Conservation (phyloP, 1,140 invertebrate genomes). For the Drosophila bifasciata region DNA sequence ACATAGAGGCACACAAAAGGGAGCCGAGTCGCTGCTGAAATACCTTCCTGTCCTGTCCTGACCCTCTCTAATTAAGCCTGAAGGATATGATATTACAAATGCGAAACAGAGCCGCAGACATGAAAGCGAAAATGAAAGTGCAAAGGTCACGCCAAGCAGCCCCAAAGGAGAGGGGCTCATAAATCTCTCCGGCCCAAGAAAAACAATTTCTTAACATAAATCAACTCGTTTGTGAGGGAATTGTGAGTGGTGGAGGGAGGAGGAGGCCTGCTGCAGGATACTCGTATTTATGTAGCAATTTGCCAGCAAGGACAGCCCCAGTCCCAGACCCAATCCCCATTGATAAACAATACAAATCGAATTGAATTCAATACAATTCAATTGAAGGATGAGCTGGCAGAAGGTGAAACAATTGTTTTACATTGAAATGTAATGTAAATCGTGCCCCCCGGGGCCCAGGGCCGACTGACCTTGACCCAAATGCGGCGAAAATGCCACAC, state of each 20-base stretch:
- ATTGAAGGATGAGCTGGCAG: constrained; percentile 3
- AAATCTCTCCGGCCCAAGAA: constrained; percentile 30
- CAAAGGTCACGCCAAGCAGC: constrained; percentile 40
- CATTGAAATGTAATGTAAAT: constrained; percentile 55
- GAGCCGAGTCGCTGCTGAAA: constrained; percentile 26
- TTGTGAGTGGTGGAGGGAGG: constrained; percentile 1
- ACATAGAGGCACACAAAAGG: constrained; percentile 10
- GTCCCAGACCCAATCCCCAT: no score
- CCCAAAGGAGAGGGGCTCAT: constrained; percentile 12
- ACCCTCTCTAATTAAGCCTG: constrained; percentile 45
- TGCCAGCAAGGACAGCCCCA: constrained; percentile 39
- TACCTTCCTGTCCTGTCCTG: constrained; percentile 32
- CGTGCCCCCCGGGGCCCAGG: constrained; percentile 1
- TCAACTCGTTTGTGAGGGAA: constrained; percentile 32
- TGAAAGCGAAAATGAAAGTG: constrained; percentile 38
- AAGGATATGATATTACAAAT: constrained; percentile 43
- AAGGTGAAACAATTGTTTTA: constrained; percentile 8
- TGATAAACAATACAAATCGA: constrained; percentile 43
- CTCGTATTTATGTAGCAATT: constrained; percentile 38
- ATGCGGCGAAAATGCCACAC: constrained; percentile 22
- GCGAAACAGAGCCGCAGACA: constrained; percentile 12
- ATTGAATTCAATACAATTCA: constrained; percentile 23
- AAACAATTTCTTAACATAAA: constrained; percentile 49
- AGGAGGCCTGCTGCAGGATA: constrained; percentile 9
- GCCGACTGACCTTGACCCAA: constrained; percentile 40